These are phyloP conservation scores for Anhinga rufa DNA, from an alignment of 2,113 vertebrate genomes.

Conservation along the genomic window DNA sequence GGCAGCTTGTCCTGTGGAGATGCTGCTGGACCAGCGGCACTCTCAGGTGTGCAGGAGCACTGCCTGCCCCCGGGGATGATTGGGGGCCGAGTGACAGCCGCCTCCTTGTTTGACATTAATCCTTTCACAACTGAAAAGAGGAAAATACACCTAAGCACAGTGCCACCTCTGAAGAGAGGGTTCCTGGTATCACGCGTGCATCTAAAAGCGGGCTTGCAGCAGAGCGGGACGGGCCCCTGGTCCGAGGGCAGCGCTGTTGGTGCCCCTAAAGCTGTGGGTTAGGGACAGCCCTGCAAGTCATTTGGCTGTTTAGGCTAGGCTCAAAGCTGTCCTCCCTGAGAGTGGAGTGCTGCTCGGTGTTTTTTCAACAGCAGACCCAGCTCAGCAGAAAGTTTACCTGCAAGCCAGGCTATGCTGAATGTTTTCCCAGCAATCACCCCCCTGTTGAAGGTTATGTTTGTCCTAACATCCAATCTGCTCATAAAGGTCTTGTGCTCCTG, in stretches of 20 bases:
- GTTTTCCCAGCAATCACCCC: not conserved
- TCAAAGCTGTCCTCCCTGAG: not conserved
- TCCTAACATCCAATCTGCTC: not conserved
- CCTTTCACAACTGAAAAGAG: not conserved
- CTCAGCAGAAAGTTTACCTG: not conserved
- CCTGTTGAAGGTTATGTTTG: not conserved
- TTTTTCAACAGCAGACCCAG: accelerated
- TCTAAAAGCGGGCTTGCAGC: not conserved
- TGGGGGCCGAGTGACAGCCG: not conserved
- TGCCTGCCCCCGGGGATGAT: not conserved
- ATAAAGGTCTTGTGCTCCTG: not conserved
- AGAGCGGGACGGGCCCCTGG: not conserved
- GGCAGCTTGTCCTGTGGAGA: not conserved
- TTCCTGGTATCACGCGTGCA: not conserved
- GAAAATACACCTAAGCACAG: not conserved
- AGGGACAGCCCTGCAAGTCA: not conserved
- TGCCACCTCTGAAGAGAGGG: not conserved
- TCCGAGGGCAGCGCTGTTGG: accelerated
- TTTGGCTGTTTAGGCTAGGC: not conserved
- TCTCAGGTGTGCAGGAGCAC: not conserved
- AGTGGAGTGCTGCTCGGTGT: not conserved
- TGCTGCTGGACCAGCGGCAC: not conserved
- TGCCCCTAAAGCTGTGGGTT: not conserved
- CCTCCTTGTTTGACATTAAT: not conserved
- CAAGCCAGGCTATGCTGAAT: not conserved